A percentile compares a stretch with the other conserved stretches of the same genome.
These are phyloP conservation scores for Python bivittatus DNA, from an alignment of 2,113 vertebrate species.

Conservation along the genomic window DNA sequence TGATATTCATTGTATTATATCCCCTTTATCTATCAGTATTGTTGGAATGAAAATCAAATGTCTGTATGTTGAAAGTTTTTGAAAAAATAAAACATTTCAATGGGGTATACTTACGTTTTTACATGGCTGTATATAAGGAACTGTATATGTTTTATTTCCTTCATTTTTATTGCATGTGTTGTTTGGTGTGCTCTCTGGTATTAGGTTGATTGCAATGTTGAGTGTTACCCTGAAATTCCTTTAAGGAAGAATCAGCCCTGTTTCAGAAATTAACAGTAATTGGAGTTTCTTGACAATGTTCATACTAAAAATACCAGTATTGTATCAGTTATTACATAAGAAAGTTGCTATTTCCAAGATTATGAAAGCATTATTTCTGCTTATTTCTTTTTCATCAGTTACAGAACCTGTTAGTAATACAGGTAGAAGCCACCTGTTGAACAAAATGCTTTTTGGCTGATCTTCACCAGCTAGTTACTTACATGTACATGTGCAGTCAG, in stretches of 20 bases:
- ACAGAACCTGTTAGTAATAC: not conserved
- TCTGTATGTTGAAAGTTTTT: not conserved
- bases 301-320: not conserved
- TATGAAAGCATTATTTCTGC: not conserved
- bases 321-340: not conserved
- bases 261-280: not conserved
- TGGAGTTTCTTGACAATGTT: not conserved
- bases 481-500: not conserved
- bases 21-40: not conserved
- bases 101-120: not conserved
- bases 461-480: not conserved
- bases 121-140: not conserved
- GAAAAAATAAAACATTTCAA: not conserved
- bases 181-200: not conserved
- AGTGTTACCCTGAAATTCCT: not conserved
- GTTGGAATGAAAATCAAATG: not conserved
- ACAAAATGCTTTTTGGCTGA: not conserved
- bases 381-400: not conserved
- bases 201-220: not conserved
- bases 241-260: not conserved
- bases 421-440: not conserved
- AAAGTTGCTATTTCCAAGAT: not conserved
- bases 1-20: not conserved
- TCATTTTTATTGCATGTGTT: not conserved
- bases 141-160: not conserved